Evolutionary conservation across 2,113 vertebrate genomes (phyloP), one percentile per base, ranked within the genome.

Genomic region (Chloropsis hardwickii): DNA sequence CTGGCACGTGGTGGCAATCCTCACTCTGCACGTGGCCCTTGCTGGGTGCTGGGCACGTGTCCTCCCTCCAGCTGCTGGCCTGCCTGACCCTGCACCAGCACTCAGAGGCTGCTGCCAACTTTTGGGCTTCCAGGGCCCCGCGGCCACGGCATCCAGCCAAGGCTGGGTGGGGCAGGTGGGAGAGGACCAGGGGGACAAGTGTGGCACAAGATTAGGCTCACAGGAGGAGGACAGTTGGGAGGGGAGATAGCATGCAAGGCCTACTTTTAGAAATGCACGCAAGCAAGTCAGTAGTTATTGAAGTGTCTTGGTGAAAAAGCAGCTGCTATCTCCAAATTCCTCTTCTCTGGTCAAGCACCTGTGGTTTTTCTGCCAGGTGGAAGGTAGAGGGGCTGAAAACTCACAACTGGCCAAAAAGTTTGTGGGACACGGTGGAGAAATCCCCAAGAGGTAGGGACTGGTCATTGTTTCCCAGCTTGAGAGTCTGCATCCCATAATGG

Each of bases 11-110:
- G 50, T 31, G 54, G 37, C 90, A 53, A 10, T 33, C 21, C 67
- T 23, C 7, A 3, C 61, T 56, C 44, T 53, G 57, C 57, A 14
- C 0, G 0, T n/a, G 48, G 44, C 20, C 45, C 48, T 13, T 39
- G 42, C 65, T 35, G 72, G 35, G 8, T 12, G n/a, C 23, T 31
- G 24, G 51, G 9, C 47, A 19, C 0, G 0, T 27, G 31, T 61
- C 54, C 69, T 33, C 12, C 70, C 69, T 33, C 12, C 70, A 48
- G 78, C 61, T 44, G 35, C 44, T 10, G 45, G 48, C 57, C 45
- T 62, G 44, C 15, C 74, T n/a, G 65, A 40, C 3, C 50, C n/a
- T 60, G 1, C 19, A 8, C 21, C 65, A 54, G 56, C 65, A 33
- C 39, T 8, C 56, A 13, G 37, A 40, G 53, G 22, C 58, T 79